Conservation (phyloP, 2,113 vertebrate species). For the Procavia capensis region DNA sequence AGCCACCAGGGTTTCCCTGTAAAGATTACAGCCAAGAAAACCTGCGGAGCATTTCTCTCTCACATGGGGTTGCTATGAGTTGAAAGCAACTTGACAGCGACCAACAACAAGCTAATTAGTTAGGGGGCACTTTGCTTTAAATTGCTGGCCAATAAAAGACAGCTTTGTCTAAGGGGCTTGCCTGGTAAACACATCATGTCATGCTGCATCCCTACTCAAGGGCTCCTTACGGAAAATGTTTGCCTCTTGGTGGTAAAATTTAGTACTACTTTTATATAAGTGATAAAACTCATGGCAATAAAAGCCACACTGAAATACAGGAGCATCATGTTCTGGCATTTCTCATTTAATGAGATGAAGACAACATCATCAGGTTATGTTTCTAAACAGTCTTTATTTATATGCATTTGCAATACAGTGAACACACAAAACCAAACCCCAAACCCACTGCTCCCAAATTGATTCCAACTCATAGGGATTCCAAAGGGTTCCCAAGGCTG, state of each 20-base stretch:
- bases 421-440: background rate
- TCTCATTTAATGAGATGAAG: background rate
- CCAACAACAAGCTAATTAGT: background rate
- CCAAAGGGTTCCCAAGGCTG: no score
- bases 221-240: background rate
- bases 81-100: background rate
- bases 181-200: background rate
- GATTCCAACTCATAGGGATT: no score
- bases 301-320: background rate
- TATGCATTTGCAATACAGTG: background rate
- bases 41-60: background rate
- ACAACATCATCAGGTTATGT: background rate
- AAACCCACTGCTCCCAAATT: background rate
- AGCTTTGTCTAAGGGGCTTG: background rate
- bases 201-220: background rate
- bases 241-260: slow-evolving; percentile 1
- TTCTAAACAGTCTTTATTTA: slow-evolving; percentile 11
- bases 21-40: background rate
- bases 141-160: background rate
- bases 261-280: background rate
- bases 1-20: no score
- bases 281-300: background rate
- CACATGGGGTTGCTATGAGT: background rate
- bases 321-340: background rate
- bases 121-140: background rate